Conservation (phyloP, 2,888 invertebrate species). For the Pycnomerus fuliginosus region DNA sequence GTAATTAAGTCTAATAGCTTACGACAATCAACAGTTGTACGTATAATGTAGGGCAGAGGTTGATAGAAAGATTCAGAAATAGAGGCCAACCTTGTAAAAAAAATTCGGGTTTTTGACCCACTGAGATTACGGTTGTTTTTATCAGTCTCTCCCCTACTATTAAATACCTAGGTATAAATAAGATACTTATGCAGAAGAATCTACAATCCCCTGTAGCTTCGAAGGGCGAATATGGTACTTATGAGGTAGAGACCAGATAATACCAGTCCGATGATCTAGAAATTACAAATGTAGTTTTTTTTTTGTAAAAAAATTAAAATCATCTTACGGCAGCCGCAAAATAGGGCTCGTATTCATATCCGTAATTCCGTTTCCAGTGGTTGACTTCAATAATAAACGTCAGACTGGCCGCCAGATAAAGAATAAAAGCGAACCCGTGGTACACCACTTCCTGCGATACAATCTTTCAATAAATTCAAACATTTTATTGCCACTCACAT, state of each 20-base stretch:
- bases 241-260: conserved; percentile 71
- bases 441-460: conserved; percentile 74
- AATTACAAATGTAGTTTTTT: conserved; percentile 39
- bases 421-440: conserved; percentile 71
- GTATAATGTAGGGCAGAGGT: too few relatives aligned
- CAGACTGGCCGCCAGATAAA: conserved; percentile 71
- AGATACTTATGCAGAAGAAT: too few relatives aligned
- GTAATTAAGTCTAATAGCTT: too few relatives aligned
- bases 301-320: conserved; percentile 2
- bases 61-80: too few relatives aligned
- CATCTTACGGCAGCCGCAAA: conserved; percentile 72
- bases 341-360: conserved; percentile 61
- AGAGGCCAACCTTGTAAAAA: too few relatives aligned
- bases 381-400: conserved; percentile 68
- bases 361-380: conserved; percentile 51
- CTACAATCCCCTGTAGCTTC: conserved; percentile 74
- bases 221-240: conserved; percentile 75
- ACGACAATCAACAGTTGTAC: too few relatives aligned
- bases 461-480: conserved; percentile 4
- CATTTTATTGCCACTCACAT: conserved; percentile 60
- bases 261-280: conserved; percentile 75
- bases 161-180: too few relatives aligned
- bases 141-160: too few relatives aligned
- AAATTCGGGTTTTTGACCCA: too few relatives aligned
- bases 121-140: too few relatives aligned